Evolutionary conservation across 1,140 invertebrate genomes (phyloP).

Genomic region (Drosophila gunungcola): DNA sequence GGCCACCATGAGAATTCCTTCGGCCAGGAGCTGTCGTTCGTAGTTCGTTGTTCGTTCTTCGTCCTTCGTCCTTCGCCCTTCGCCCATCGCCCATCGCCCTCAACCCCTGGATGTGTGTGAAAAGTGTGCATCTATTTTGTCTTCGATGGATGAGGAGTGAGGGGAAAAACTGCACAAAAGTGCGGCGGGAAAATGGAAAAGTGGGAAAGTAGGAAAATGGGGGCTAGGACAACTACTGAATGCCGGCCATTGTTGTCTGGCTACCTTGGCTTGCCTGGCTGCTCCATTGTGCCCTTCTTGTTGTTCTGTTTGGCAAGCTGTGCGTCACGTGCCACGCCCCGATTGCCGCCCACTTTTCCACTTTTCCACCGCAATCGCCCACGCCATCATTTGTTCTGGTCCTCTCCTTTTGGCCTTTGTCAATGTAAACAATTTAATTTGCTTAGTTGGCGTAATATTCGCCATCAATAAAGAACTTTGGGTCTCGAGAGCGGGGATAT

Average conservation of each 20-base stretch:
- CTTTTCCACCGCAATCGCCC: neutral
- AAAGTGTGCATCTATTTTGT: slow-evolving; percentile 44
- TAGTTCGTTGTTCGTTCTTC: neutral
- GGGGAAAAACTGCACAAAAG: neutral
- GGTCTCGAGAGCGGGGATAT: slow-evolving; percentile 1
- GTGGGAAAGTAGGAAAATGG: neutral
- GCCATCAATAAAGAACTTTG: slow-evolving; percentile 73
- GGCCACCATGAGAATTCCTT: slow-evolving; percentile 21
- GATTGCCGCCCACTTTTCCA: neutral
- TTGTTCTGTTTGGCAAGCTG: slow-evolving; percentile 14
- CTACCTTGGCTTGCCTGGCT: slow-evolving; percentile 31
- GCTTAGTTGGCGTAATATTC: slow-evolving; percentile 82
- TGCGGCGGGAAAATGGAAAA: neutral
- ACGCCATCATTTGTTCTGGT: slow-evolving; percentile 39
- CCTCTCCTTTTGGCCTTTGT: slow-evolving; percentile 49
- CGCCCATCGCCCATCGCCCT: neutral
- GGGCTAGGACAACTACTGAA: slow-evolving; percentile 21
- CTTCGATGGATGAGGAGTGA: neutral
- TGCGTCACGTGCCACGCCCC: slow-evolving; percentile 54
- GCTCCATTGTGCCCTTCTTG: slow-evolving; percentile 16
- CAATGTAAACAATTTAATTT: slow-evolving; percentile 83
- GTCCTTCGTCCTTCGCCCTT: neutral
- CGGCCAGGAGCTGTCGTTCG: neutral
- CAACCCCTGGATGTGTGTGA: slow-evolving; percentile 6
- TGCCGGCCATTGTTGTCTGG: slow-evolving; percentile 46